Conservation (phyloP, 2,113 vertebrate species). For the Gila orcuttii region DNA sequence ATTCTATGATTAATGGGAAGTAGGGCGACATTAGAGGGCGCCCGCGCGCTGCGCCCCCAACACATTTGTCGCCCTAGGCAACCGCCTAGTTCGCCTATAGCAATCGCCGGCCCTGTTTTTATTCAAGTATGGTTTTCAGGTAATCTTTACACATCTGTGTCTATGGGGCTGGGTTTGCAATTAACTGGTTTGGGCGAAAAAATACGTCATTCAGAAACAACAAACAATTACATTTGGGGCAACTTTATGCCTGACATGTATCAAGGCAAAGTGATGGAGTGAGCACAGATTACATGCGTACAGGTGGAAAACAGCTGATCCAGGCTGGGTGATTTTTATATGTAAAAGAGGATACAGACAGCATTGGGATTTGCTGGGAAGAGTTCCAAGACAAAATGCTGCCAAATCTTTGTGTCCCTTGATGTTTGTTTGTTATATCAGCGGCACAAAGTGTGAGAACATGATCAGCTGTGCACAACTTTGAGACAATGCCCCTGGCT, state of each 20-base stretch:
- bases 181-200: background rate
- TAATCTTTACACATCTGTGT: too few species aligned
- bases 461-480: background rate
- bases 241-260: background rate
- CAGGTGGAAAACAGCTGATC: background rate
- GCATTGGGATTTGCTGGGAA: background rate
- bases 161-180: background rate
- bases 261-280: background rate
- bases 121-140: too few species aligned
- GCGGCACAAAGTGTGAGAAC: background rate
- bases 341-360: background rate
- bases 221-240: background rate
- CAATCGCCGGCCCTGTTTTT: too few species aligned
- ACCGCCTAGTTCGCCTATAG: too few species aligned
- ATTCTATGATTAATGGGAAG: too few species aligned
- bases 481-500: conserved; percentile 15
- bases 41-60: too few species aligned
- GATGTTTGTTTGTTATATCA: conserved; percentile 1
- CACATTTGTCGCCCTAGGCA: too few species aligned
- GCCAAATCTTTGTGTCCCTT: background rate
- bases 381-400: background rate
- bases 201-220: background rate
- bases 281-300: background rate
- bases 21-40: too few species aligned
- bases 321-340: background rate